phyloP scores from a whole-genome alignment of 2,888 invertebrate species.

The Epicampocera succincta region DNA sequence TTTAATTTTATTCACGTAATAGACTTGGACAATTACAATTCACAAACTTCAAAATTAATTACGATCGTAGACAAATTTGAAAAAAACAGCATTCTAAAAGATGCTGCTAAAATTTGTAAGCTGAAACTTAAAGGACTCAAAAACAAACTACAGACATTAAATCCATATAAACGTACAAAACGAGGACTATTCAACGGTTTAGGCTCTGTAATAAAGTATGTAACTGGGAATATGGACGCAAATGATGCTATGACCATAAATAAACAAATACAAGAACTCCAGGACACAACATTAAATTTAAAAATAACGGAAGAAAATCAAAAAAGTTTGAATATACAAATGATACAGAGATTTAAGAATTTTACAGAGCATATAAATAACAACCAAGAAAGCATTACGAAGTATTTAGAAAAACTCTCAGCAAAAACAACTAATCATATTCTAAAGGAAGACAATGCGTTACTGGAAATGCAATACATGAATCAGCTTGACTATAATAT shows the following conservation, averaged over 20 bases:
- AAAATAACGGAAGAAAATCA: too few relatives aligned
- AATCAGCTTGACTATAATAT: constrained; percentile 52
- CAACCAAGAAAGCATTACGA: constrained; percentile 8
- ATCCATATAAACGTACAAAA: constrained; percentile 20
- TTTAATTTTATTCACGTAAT: too few relatives aligned
- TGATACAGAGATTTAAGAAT: constrained; percentile 10
- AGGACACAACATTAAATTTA: too few relatives aligned
- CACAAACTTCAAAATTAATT: constrained; percentile 20
- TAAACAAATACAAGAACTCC: not conserved
- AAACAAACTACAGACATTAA: constrained; percentile 17
- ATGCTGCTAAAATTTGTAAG: constrained; percentile 17
- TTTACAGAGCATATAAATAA: not conserved
- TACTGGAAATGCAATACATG: not conserved
- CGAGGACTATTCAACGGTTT: constrained; percentile 7
- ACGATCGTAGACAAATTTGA: not conserved
- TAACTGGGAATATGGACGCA: too few relatives aligned
- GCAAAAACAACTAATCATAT: not conserved
- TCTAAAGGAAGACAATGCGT: not conserved
- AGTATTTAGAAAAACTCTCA: constrained; percentile 19
- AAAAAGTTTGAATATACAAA: constrained; percentile 14
- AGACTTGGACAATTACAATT: constrained; percentile 10
- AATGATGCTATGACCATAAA: not conserved
- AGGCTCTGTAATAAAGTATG: constrained; percentile 2
- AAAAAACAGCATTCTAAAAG: constrained; percentile 5
- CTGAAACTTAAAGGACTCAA: constrained; percentile 13